A percentile compares a stretch with the other conserved stretches of the same genome.
Evolutionary conservation across 92 coral and sea anemone species (phyloP).

Genomic region (Isaurus tuberculatus): DNA sequence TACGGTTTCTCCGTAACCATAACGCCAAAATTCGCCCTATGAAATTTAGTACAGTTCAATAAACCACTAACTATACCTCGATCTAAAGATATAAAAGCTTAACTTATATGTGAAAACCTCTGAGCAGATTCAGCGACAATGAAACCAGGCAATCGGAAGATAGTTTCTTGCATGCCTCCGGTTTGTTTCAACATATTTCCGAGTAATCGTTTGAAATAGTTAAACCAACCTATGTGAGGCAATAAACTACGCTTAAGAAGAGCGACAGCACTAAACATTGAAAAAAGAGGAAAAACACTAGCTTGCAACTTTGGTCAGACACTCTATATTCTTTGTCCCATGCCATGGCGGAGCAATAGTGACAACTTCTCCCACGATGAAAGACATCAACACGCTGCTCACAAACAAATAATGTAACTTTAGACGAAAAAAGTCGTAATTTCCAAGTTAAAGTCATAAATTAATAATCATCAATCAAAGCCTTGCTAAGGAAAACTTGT

Average conservation of each 20-base stretch:
- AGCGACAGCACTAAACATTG: not conserved
- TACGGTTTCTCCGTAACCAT: not conserved
- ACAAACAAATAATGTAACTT: conserved; percentile 12
- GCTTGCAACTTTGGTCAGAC: conserved; percentile 37
- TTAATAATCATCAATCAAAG: not conserved
- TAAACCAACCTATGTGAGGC: not conserved
- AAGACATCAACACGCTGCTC: conserved; percentile 22
- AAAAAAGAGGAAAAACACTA: not conserved
- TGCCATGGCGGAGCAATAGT: conserved; percentile 9
- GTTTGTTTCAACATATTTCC: not conserved
- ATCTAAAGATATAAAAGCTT: conserved; percentile 3
- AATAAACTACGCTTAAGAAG: not conserved
- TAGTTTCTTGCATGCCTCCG: not conserved
- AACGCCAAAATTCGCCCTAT: not conserved
- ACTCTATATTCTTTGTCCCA: conserved; percentile 18
- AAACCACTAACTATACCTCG: not conserved
- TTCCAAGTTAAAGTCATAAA: not conserved
- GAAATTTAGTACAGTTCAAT: not conserved
- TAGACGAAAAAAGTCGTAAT: not conserved
- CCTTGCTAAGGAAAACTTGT: conserved; percentile 1
- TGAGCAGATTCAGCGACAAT: conserved; percentile 5
- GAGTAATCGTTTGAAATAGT: not conserved
- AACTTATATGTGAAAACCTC: not conserved
- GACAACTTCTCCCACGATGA: conserved; percentile 25
- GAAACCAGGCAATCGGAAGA: conserved; percentile 2